phyloP scores from a whole-genome alignment of 2,797 vertebrate species.

The Macroramphosus scolopax region DNA sequence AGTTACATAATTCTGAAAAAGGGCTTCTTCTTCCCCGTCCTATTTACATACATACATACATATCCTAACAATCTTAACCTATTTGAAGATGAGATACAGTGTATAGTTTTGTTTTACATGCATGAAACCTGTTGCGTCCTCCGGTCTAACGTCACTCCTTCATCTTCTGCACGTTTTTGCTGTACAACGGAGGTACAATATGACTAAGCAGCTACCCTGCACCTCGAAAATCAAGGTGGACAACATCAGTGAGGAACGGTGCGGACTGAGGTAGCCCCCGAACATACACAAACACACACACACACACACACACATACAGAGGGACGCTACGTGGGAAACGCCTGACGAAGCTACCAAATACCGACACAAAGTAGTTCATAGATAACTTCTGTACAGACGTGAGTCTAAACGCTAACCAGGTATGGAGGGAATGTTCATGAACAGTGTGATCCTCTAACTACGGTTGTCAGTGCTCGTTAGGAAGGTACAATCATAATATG shows the following conservation, averaged over 20 bases:
- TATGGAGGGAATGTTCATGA: slow-evolving; percentile 42
- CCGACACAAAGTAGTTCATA: slow-evolving; percentile 22
- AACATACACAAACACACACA: slow-evolving; percentile 39
- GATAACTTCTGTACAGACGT: slow-evolving; percentile 38
- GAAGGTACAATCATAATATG: slow-evolving; percentile 60
- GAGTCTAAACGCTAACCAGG: slow-evolving; percentile 32
- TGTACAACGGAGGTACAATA: slow-evolving; percentile 57
- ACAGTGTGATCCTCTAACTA: too few species aligned
- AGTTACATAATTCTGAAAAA: slow-evolving; percentile 72
- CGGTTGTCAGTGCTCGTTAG: slow-evolving; percentile 27
- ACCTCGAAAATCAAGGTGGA: slow-evolving; percentile 64
- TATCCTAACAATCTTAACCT: slow-evolving; percentile 71
- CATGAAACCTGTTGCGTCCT: slow-evolving; percentile 64
- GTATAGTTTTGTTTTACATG: slow-evolving; percentile 74
- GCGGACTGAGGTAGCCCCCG: slow-evolving; percentile 73
- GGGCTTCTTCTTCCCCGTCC: slow-evolving; percentile 38
- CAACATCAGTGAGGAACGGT: slow-evolving; percentile 60
- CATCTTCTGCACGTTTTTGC: slow-evolving; percentile 53
- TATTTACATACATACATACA: slow-evolving; percentile 80
- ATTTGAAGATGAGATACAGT: slow-evolving; percentile 70
- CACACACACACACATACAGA: slow-evolving; percentile 34
- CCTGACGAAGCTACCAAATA: slow-evolving; percentile 39
- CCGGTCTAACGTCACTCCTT: slow-evolving; percentile 50
- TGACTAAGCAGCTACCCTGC: slow-evolving; percentile 62
- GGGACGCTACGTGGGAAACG: slow-evolving; percentile 56